Percentiles rank a stretch among this genome's conserved stretches.
Conservation (phyloP, 2,888 invertebrate genomes). For the Antheraea assamensis region DNA sequence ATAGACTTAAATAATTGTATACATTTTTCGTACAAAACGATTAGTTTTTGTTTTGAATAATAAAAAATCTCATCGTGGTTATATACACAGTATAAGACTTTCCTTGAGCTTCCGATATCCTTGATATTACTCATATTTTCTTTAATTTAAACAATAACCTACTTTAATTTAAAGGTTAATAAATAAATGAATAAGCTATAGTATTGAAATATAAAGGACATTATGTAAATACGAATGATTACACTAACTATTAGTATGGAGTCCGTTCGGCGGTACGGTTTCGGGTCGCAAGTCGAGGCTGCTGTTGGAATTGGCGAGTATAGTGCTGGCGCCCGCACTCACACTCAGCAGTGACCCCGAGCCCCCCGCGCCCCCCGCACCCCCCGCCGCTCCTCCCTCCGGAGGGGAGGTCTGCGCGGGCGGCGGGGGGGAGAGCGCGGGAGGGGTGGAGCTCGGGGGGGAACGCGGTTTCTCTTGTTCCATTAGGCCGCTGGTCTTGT, state of each 20-base stretch:
- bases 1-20: no score
- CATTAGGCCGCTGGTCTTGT: neutral
- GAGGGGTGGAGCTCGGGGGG: conserved; percentile 29
- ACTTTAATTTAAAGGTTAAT: no score
- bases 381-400: conserved; percentile 21
- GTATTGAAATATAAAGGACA: no score
- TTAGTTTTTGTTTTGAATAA: no score
- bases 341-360: conserved; percentile 75
- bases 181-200: no score
- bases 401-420: conserved; percentile 23
- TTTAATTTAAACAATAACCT: no score
- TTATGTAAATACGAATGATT: neutral
- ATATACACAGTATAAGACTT: no score
- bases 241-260: neutral
- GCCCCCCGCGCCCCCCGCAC: conserved; percentile 19
- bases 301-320: conserved; percentile 80
- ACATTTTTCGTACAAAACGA: no score
- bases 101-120: no score
- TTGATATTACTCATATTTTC: no score
- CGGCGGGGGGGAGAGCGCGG: conserved; percentile 24
- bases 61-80: no score
- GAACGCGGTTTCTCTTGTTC: conserved; percentile 44
- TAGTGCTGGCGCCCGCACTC: conserved; percentile 82
- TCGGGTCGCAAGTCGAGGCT: conserved; percentile 60
- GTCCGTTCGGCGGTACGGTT: conserved; percentile 13